Evolutionary conservation across 1,140 invertebrate species (phyloP).

Genomic region (Eupristina koningsbergeri): DNA sequence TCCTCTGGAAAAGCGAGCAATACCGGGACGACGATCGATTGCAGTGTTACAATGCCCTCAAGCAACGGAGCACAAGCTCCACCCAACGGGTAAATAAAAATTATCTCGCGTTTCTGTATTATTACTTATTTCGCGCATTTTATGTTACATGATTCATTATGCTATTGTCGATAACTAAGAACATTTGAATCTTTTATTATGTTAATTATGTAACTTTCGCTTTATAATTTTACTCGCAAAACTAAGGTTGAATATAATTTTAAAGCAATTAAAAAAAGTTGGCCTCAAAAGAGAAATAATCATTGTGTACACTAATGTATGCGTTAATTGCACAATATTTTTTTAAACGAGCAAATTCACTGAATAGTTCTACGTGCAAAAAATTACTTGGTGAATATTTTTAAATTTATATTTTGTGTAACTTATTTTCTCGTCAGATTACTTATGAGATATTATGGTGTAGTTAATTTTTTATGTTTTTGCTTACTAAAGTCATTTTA

Average conservation of each 20-base stretch:
- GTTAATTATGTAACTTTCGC: not conserved
- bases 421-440: no score
- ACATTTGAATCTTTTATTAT: not conserved
- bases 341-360: not conserved
- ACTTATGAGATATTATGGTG: not conserved
- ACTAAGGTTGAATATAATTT: no score
- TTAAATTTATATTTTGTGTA: no score
- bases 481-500: not conserved
- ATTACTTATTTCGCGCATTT: not conserved
- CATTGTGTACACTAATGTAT: no score
- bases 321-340: not conserved
- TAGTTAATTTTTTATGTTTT: not conserved
- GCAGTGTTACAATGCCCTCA: not conserved
- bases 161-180: not conserved
- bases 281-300: no score
- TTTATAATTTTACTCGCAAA: not conserved
- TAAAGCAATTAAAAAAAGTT: no score
- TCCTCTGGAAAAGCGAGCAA: slow-evolving; percentile 56
- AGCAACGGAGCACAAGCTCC: slow-evolving; percentile 47
- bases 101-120: not conserved
- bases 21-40: slow-evolving; percentile 32
- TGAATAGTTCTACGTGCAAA: no score
- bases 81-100: slow-evolving; percentile 60
- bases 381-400: no score
- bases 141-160: not conserved